phyloP scores from a whole-genome alignment of 2,113 vertebrate genomes.

The Rhinoptilus africanus region DNA sequence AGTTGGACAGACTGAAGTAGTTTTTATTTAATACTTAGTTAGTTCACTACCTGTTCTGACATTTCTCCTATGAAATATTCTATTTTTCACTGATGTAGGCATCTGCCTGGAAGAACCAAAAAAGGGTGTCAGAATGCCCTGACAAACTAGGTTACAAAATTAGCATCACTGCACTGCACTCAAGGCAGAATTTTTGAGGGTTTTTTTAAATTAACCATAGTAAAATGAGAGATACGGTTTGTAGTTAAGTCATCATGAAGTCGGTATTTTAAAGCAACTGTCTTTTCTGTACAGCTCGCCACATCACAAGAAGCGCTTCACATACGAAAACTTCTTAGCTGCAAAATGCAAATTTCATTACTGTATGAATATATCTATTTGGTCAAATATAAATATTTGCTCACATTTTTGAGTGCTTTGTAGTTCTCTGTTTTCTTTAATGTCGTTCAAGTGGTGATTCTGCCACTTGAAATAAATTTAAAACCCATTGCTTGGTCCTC shows the following conservation, averaged over 20 bases:
- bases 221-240: not conserved
- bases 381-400: not conserved
- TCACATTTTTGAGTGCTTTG: not conserved
- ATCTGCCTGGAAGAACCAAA: not conserved
- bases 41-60: not conserved
- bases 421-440: not conserved
- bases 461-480: not conserved
- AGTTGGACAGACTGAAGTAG: not conserved
- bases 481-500: not conserved
- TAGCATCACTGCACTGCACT: not conserved
- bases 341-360: not conserved
- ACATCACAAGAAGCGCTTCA: not conserved
- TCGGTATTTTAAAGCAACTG: not conserved
- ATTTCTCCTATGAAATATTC: not conserved
- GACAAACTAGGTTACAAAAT: slow-evolving; percentile 2
- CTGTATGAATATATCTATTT: not conserved
- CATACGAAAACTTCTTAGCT: not conserved
- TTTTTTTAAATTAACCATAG: not conserved
- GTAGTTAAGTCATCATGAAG: not conserved
- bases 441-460: not conserved
- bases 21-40: not conserved
- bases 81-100: not conserved
- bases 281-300: not conserved
- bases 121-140: not conserved
- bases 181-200: not conserved